These are phyloP conservation scores for Pachliopta kotzebuea DNA, from an alignment of 2,888 invertebrate genomes.

Conservation along the genomic window DNA sequence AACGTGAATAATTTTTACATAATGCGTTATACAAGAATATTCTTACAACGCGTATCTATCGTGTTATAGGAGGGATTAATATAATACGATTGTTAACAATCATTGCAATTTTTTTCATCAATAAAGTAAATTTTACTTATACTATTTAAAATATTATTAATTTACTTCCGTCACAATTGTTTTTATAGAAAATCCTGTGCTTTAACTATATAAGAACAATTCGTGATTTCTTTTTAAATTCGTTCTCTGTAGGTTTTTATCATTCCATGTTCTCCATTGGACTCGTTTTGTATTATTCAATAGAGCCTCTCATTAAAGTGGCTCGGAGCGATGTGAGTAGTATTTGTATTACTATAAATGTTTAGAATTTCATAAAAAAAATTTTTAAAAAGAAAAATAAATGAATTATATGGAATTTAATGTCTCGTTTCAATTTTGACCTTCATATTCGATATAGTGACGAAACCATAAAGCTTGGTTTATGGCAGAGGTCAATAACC, in stretches of 20 bases:
- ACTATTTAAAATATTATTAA: neutral
- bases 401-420: constrained; percentile 31
- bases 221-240: constrained; percentile 5
- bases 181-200: constrained; percentile 11
- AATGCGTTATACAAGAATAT: too few relatives aligned
- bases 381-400: constrained; percentile 53
- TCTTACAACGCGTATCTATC: too few relatives aligned
- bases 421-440: neutral
- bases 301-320: constrained; percentile 28
- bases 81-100: too few relatives aligned
- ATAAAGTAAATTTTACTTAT: too few relatives aligned
- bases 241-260: constrained; percentile 10
- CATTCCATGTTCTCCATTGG: constrained; percentile 23
- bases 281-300: constrained; percentile 4
- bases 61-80: too few relatives aligned
- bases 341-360: constrained; percentile 50
- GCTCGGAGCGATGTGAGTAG: constrained; percentile 46
- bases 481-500: too few relatives aligned
- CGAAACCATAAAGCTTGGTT: too few relatives aligned
- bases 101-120: too few relatives aligned
- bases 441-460: too few relatives aligned
- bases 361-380: constrained; percentile 57
- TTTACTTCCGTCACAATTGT: constrained; percentile 2
- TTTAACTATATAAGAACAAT: constrained; percentile 21
- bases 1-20: too few relatives aligned